Conservation (phyloP, 2,113 vertebrate genomes). For the Festucalex cinctus region DNA sequence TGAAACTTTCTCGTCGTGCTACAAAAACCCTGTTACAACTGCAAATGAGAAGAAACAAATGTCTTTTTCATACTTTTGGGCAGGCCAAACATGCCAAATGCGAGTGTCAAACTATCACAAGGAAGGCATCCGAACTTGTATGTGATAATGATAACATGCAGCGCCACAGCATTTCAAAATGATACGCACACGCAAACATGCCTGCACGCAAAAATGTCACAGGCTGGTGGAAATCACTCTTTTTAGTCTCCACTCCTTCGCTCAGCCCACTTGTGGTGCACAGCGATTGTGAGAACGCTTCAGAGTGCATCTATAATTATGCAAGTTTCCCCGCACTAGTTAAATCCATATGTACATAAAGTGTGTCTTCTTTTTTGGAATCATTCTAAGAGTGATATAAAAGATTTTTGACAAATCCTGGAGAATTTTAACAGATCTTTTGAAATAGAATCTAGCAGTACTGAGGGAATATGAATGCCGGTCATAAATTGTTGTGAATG, state of each 20-base stretch:
- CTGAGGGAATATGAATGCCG: conserved; percentile 14
- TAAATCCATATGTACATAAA: neutral
- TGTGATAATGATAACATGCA: neutral
- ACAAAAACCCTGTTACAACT: neutral
- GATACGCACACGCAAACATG: neutral
- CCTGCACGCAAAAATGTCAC: neutral
- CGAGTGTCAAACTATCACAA: neutral
- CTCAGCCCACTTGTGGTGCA: conserved; percentile 2
- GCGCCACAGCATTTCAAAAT: neutral
- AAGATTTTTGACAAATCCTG: neutral
- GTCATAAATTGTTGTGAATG: conserved; percentile 41
- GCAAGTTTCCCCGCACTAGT: neutral
- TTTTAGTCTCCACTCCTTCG: neutral
- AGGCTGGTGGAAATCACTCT: neutral
- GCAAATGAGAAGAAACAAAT: neutral
- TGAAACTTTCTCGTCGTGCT: no score
- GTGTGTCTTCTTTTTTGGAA: neutral
- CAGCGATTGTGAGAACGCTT: conserved; percentile 7
- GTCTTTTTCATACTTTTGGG: neutral
- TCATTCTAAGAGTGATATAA: neutral
- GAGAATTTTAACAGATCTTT: no score
- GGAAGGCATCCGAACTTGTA: neutral
- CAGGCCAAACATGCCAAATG: neutral
- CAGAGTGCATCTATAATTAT: neutral
- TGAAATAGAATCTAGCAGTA: neutral